phyloP scores from a whole-genome alignment of 2,113 vertebrate genomes.

The Stigmatopora argus region DNA sequence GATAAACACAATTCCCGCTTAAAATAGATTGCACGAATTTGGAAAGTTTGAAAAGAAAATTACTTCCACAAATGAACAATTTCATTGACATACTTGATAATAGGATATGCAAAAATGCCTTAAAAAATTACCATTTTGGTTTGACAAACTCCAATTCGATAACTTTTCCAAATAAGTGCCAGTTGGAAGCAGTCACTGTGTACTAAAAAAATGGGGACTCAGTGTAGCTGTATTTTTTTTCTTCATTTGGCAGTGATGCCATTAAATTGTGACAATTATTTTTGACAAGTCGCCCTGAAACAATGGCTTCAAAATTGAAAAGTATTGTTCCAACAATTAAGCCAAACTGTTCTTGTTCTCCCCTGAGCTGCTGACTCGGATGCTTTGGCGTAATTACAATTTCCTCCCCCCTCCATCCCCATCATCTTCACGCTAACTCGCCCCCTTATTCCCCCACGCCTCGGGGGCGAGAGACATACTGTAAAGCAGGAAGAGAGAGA shows the following conservation, averaged over 20 bases:
- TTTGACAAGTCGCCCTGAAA: background rate
- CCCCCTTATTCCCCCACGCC: slow-evolving; percentile 16
- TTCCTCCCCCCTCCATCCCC: slow-evolving; percentile 5
- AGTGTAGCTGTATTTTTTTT: background rate
- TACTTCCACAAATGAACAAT: too few relatives aligned
- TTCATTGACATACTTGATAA: background rate
- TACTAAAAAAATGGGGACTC: too few relatives aligned
- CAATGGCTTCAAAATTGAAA: background rate
- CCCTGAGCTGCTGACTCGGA: slow-evolving; percentile 17
- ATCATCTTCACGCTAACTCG: background rate
- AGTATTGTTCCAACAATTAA: background rate
- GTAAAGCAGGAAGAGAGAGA: slow-evolving; percentile 13
- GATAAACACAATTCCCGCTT: too few relatives aligned
- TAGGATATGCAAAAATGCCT: background rate
- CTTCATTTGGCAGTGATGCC: background rate
- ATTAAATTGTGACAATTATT: background rate
- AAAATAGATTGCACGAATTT: too few relatives aligned
- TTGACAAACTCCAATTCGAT: background rate
- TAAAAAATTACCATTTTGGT: background rate
- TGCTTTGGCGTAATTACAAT: slow-evolving; percentile 34
- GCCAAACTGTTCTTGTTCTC: slow-evolving; percentile 9
- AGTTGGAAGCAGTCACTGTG: too few relatives aligned
- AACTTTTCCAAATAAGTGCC: background rate
- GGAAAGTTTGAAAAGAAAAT: too few relatives aligned
- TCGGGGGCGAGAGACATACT: slow-evolving; percentile 26